phyloP scores from a whole-genome alignment of 2,113 vertebrate genomes.

The Protomyctophum bolini region DNA sequence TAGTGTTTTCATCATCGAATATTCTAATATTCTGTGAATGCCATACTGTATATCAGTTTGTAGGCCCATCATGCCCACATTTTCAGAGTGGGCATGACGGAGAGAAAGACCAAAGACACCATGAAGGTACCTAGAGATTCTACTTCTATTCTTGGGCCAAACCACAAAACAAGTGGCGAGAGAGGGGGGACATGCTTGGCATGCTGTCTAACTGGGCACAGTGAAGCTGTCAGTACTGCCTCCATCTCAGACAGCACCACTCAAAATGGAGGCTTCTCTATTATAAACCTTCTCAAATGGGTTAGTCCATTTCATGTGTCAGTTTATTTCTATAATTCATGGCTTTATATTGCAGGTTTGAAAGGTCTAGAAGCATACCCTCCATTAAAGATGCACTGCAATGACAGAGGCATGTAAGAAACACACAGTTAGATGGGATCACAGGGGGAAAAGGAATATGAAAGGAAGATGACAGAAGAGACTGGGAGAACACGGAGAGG shows the following conservation, averaged over 20 bases:
- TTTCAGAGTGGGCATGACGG: not conserved
- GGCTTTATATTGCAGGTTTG: conserved; percentile 48
- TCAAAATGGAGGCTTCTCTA: conserved; percentile 26
- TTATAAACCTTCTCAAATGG: conserved; percentile 29
- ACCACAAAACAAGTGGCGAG: conserved; percentile 19
- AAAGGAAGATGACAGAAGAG: conserved; percentile 20
- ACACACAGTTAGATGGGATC: conserved; percentile 36
- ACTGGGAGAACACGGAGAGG: not conserved
- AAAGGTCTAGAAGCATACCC: conserved; percentile 49
- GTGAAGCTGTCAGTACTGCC: conserved; percentile 4
- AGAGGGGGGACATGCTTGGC: not conserved
- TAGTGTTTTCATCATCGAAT: too few species aligned
- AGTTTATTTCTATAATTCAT: conserved; percentile 67
- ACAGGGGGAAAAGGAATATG: conserved; percentile 20
- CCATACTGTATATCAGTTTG: too few species aligned
- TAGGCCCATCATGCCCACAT: too few species aligned
- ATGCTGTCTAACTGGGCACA: not conserved
- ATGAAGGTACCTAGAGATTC: conserved; percentile 10
- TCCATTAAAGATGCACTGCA: conserved; percentile 64
- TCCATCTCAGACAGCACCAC: conserved; percentile 14
- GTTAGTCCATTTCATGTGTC: conserved; percentile 56
- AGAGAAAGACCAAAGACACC: not conserved
- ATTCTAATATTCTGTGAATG: too few species aligned
- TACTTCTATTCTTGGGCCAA: conserved; percentile 4
- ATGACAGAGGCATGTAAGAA: conserved; percentile 46